A percentile compares a stretch with the other conserved stretches of the same genome.
Conservation (phyloP, 1,140 invertebrate genomes). For the Drosophila kohkoa region DNA sequence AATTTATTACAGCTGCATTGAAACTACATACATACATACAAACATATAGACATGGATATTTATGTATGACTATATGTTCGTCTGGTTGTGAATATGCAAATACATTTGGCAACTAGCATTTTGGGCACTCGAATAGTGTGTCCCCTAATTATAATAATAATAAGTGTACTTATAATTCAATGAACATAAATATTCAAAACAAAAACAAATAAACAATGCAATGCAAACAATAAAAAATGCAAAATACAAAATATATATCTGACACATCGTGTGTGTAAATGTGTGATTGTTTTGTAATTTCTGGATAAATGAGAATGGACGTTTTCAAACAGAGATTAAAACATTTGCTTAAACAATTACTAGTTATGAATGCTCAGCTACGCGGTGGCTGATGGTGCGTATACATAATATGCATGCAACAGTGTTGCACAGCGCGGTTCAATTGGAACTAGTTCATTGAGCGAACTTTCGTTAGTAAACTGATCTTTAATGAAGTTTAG, state of each 20-base stretch:
- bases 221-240: slow-evolving; percentile 13
- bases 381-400: background rate
- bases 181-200: slow-evolving; percentile 18
- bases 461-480: too few relatives aligned
- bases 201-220: slow-evolving; percentile 18
- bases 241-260: background rate
- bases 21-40: slow-evolving; percentile 6
- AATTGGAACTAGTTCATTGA: background rate
- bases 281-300: slow-evolving; percentile 4
- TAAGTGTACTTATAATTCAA: slow-evolving; percentile 20
- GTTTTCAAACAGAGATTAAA: slow-evolving; percentile 6
- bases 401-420: background rate
- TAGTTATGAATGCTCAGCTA: background rate
- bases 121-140: background rate
- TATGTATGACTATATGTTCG: slow-evolving; percentile 1
- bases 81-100: slow-evolving; percentile 2
- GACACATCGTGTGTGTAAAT: background rate
- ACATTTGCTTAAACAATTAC: slow-evolving; percentile 11
- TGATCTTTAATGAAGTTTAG: too few relatives aligned
- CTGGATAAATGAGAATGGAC: background rate
- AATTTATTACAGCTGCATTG: slow-evolving; percentile 65
- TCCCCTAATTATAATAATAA: slow-evolving; percentile 7
- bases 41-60: too few relatives aligned
- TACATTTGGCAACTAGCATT: background rate
- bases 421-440: background rate